Percentiles rank a stretch among this genome's conserved stretches.
These are phyloP conservation scores for Hermaeophaga mercurialis DNA, from an alignment of 2,888 invertebrate genomes.

Conservation along the genomic window DNA sequence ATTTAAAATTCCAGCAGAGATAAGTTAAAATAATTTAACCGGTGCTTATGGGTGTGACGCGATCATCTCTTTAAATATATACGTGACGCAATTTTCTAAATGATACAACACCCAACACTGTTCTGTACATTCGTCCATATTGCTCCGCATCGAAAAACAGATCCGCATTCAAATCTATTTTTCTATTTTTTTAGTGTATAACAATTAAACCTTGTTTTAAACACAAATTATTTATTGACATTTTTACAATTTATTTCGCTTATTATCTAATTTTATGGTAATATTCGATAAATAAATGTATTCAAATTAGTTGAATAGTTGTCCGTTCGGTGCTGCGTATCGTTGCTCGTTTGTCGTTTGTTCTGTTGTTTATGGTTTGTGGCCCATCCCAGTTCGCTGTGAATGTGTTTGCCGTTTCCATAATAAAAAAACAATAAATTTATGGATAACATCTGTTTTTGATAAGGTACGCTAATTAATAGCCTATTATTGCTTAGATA, in stretches of 20 bases:
- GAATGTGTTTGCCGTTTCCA: slow-evolving; percentile 58
- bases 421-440: slow-evolving; percentile 49
- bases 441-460: slow-evolving; percentile 55
- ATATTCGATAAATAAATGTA: slow-evolving; percentile 4
- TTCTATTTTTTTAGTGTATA: neutral
- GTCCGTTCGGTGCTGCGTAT: neutral
- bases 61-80: slow-evolving; percentile 54
- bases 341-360: slow-evolving; percentile 26
- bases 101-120: slow-evolving; percentile 5
- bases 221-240: too few species aligned
- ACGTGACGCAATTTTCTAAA: slow-evolving; percentile 57
- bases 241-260: too few species aligned
- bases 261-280: neutral
- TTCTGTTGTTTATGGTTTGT: slow-evolving; percentile 57
- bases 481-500: slow-evolving; percentile 21
- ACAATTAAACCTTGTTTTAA: too few species aligned
- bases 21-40: neutral
- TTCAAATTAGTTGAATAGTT: neutral
- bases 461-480: slow-evolving; percentile 51
- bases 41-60: slow-evolving; percentile 46
- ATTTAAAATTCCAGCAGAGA: neutral
- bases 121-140: slow-evolving; percentile 6
- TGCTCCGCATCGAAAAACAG: slow-evolving; percentile 12
- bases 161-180: neutral
- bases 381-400: slow-evolving; percentile 60